These are phyloP conservation scores for mouse (Mus musculus) DNA, from an alignment of 2,113 vertebrate species.

Conservation along the genomic window DNA sequence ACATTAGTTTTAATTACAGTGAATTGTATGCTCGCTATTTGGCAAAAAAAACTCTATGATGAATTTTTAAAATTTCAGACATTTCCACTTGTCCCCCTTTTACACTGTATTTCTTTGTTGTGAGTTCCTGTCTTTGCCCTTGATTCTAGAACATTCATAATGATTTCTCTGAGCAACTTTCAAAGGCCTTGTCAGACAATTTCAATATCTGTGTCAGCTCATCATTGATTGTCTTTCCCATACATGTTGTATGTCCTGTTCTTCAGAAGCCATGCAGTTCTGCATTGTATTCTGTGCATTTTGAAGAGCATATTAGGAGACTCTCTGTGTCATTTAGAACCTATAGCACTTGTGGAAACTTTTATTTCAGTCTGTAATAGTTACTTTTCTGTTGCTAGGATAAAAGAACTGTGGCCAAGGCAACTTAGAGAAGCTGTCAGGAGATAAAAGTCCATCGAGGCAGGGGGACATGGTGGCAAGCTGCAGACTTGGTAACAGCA, in stretches of 20 bases:
- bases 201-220: background rate
- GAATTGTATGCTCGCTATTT: slow-evolving; percentile 25
- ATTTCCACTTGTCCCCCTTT: background rate
- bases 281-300: background rate
- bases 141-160: background rate
- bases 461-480: background rate
- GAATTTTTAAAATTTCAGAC: background rate
- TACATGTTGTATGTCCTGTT: background rate
- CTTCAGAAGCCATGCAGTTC: background rate
- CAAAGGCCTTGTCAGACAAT: background rate
- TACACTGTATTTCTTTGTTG: background rate
- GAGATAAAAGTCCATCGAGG: no score
- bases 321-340: background rate
- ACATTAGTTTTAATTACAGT: slow-evolving; percentile 54
- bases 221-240: background rate
- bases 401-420: background rate
- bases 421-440: background rate
- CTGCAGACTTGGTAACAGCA: background rate
- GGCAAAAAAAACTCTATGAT: background rate
- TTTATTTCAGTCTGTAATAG: background rate
- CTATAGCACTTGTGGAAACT: background rate
- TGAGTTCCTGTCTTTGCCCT: background rate
- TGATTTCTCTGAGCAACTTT: background rate
- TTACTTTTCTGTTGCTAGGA: background rate
- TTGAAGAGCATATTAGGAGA: background rate